Percentiles rank a stretch among this genome's conserved stretches.
Evolutionary conservation across 2,113 vertebrate genomes (phyloP).

Genomic region (Blennius ocellaris): DNA sequence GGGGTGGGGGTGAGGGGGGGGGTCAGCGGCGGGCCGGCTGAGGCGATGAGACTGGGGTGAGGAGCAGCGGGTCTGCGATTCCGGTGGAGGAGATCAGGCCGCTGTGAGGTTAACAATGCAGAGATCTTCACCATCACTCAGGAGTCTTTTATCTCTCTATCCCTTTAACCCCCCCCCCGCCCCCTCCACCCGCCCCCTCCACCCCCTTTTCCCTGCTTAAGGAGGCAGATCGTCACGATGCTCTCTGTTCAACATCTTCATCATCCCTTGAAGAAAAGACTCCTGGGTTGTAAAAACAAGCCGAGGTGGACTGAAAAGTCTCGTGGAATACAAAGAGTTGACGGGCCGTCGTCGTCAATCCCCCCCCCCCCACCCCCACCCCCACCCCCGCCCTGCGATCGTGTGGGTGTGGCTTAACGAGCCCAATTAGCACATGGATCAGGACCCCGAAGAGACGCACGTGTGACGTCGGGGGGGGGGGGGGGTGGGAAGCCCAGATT

Average conservation of each 20-base stretch:
- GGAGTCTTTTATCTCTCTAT: conserved; percentile 55
- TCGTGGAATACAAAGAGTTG: conserved; percentile 17
- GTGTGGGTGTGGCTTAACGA: conserved; percentile 17
- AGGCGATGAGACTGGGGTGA: conserved; percentile 42
- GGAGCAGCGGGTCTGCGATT: conserved; percentile 39
- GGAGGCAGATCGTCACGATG: conserved; percentile 30
- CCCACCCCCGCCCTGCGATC: too few relatives aligned
- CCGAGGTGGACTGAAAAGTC: conserved; percentile 5
- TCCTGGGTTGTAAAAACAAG: conserved; percentile 24
- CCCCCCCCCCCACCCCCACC: too few relatives aligned
- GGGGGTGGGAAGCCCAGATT: conserved; percentile 69
- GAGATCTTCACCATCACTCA: conserved; percentile 63
- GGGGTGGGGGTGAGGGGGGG: too few relatives aligned
- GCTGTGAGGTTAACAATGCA: conserved; percentile 56
- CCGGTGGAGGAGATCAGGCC: conserved; percentile 22
- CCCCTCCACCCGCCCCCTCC: too few relatives aligned
- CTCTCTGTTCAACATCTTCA: conserved; percentile 42
- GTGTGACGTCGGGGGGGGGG: too few relatives aligned
- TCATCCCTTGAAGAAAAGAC: conserved; percentile 33
- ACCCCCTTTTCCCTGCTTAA: conserved; percentile 39
- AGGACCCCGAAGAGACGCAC: conserved; percentile 40
- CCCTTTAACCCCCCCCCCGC: conserved; percentile 43
- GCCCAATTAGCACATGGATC: conserved; percentile 49
- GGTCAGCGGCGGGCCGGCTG: conserved; percentile 29
- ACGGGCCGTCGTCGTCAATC: too few relatives aligned